Evolutionary conservation across 2,797 vertebrate genomes (phyloP), one percentile per base, ranked within the genome.

Genomic region (Lagorchestes hirsutus): DNA sequence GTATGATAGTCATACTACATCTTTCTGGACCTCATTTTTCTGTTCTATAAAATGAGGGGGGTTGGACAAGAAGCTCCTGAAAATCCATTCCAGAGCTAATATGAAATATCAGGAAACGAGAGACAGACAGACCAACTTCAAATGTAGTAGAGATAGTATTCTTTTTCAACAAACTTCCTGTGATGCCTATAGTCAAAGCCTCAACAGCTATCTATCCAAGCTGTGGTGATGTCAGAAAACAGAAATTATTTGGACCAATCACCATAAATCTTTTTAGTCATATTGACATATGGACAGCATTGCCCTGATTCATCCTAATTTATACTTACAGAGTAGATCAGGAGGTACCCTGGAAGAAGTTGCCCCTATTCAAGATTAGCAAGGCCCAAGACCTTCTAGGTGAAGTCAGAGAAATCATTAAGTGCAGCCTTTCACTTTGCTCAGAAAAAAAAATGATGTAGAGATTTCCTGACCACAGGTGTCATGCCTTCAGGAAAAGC

Each of bases 321-420:
- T 22, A 50, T 0, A 0, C 3, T 50, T 9, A 4, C 0, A 58
- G 3, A 34, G 54, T 59, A 29, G 54, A 1, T 16, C 3, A 34
- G 54, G 91, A 14, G 4, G 52, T 4, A 6, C 54, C 46, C 10
- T 40, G 57, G n/a, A 74, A 40, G 27, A 1, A 2, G 22, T 13
- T 14, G 3, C 40, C 90, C 22, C 13, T 12, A 1, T 46, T 0
- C 1, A 93, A 55, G 28, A 90, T 22, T 58, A 52, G 59, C 4
- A 12, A 14, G 12, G 82, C n/a, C 40, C 46, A 8, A n/a, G n/a
- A 13, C 74, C 31, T 57, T 82, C 28, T 29, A 1, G 31, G 50
- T 14, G 57, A 28, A 0, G 22, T 16, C 3, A 67, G 55, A 67
- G 8, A 10, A 90, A 24, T 29, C 6, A 12, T 27, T 11, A 18